Evolutionary conservation across 2,888 invertebrate species (phyloP), one percentile per base, ranked within the genome.

Genomic region (Yponomeuta evonymella): DNA sequence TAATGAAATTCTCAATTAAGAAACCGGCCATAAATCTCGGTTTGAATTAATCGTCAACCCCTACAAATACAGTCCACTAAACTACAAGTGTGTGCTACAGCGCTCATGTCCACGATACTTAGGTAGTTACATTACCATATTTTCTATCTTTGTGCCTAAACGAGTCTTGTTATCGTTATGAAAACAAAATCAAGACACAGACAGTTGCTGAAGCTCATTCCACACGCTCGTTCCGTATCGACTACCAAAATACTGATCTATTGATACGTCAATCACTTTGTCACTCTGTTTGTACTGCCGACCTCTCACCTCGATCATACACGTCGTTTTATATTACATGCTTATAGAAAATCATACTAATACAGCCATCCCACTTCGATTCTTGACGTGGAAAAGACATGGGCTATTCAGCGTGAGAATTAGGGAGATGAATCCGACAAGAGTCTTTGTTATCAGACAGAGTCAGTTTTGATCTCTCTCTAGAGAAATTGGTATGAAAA

Each of bases 201-300:
- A 51, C 12, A 51, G 11, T 51, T 51, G 51, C 51, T 51, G 8
- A 58, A 58, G 51, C 51, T 15, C 51, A 58, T 12, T 15, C 51
- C 51, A 58, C 51, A 15, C 15, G 15, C 3, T 4, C 12, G 51
- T 15, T 58, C 15, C 51, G 12, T 30, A 65, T 30, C 65, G 65
- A 33, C 65, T 65, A 65, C 65, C 65, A 29, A 65, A 65, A 65
- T 65, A 65, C 51, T 65, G 30, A 65, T 65, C 65, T 65, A 65
- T 65, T 65, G 65, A 65, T 33, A 65, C 30, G 65, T 65, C 65
- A 65, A 65, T 65, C 65, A 65, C 30, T 33, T 33, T 65, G 33
- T 33, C 33, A 12, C 11, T 65, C 33, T 30, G 65, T 12, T 29
- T 33, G 30, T 29, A 33, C 51, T 58, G 4, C 65, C 33, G 65